Base-by-base conservation (phyloP, 2,797 vertebrate species). In the Phataginus tricuspis region DNA sequence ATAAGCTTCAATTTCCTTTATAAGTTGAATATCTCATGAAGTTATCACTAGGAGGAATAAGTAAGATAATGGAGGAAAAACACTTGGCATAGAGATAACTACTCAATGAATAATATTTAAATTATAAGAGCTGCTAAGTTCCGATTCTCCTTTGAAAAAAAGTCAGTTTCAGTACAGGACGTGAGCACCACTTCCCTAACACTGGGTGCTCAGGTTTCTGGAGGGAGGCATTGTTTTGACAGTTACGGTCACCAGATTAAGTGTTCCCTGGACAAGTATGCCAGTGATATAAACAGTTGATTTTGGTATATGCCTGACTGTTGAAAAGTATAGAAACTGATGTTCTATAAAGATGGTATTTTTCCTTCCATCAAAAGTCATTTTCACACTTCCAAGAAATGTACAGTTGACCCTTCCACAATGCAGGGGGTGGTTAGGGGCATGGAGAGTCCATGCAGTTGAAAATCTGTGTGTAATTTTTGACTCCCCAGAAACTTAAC, bases 21-120 rank as follows among this genome's bases (percentile, higher is more conserved):
- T 66, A 89, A 96, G 89, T 18, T 77, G 12, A 71, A 84, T 64
- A 78, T 13, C 39, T 79, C 49, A 86, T 13, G 7, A 25, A 23
- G 18, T 75, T 96, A 86, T 21, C 51, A 80, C 29, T 77, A 80
- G 57, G 51, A 93, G 29, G 19, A 61, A 55, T n/a, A 64, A 86
- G 45, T 29, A 78, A 79, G 34, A 74, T 61, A 91, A 88, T 64
- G 8, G 1, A 86, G 19, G 63, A 45, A 37, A 75, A 90, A 85
- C 31, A 64, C 0, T 21, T 59, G 34, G 21, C 15, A 82, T 21
- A 79, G 21, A 82, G 45, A 12, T 34, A 92, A 42, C 16, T 66
- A 92, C 27, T 71, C 21, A 64, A 85, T 31, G 51, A 87, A 39
- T 87, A 78, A 64, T 64, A 93, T 18, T 84, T 64, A 74, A 97